Base-by-base conservation (phyloP, 1,140 invertebrate genomes). In the Theocolax elegans region DNA sequence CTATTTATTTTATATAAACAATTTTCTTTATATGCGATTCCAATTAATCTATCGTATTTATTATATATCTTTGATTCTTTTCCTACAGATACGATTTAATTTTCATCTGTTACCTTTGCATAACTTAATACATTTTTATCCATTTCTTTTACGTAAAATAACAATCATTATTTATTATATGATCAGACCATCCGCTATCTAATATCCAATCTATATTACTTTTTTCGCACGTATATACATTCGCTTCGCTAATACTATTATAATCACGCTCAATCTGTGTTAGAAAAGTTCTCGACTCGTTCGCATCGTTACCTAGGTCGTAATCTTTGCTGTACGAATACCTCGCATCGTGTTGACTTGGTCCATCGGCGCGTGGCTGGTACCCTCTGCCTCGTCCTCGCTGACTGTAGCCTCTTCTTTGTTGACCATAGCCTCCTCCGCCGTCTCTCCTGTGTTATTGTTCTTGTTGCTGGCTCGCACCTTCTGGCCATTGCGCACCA, bases 111-210 rank as follows among this genome's bases (percentile, higher is more conserved):
- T 0, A 76, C 54, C 63, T 63, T 74, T 0, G 38, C 15, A 59
- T 31, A 76, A 63, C 73, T 76, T 15, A 76, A 60, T 38, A 76
- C 67, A 64, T 76, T 74, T 54, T 27, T 44, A 44, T 74, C 38
- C 63, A 74, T 74, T 58, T 74, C 51, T 60, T 73, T 59, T 1
- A 76, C 71, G 70, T 25, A 71, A 35, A 67, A 44, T 70, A 58
- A 4, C 31, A 31, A 63, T 72, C 70, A 54, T 75, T 35, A 42
- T 75, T 75, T 17, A 74, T 69, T 8, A 75, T 74, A 58, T 75
- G 74, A 31, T 75, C 69, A 17, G 67, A 67, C 56, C 74, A 75
- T 1, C 71, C 71, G 58, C 74, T 75, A 53, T 75, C 71, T 40
- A 73, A 69, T 19, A 75, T 73, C 72, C 74, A 75, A 19, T 73